Evolutionary conservation across 2,888 invertebrate genomes (phyloP).

Genomic region (Ommatoiulus sabulosus): DNA sequence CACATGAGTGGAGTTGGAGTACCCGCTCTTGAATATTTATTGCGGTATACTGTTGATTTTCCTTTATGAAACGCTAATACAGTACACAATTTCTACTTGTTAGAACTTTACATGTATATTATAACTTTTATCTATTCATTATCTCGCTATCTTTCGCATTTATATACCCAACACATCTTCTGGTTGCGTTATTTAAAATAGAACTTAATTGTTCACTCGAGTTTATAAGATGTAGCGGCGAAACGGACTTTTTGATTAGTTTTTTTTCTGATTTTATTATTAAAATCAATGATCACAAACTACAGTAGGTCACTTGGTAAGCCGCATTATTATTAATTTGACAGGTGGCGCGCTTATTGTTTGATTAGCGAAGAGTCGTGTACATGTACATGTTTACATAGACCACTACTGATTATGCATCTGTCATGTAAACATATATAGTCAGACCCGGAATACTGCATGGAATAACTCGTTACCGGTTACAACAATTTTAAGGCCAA

Average conservation of each 20-base stretch:
- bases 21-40: not conserved
- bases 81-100: not conserved
- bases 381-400: not conserved
- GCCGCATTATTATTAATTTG: not conserved
- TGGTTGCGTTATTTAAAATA: not conserved
- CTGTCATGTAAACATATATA: conserved; percentile 15
- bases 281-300: not conserved
- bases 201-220: not conserved
- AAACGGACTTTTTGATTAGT: not conserved
- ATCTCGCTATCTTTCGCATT: not conserved
- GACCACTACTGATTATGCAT: not conserved
- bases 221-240: not conserved
- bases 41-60: not conserved
- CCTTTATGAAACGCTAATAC: not conserved
- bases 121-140: not conserved
- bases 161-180: not conserved
- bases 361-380: not conserved
- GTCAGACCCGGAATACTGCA: too few species aligned
- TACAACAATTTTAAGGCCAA: too few species aligned
- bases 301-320: not conserved
- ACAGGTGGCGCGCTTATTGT: not conserved
- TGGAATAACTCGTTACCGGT: not conserved
- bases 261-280: not conserved
- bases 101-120: not conserved
- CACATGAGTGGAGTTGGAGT: not conserved